Base-by-base conservation (phyloP, 92 coral and sea anemone genomes). In the Diadumene lineata region DNA sequence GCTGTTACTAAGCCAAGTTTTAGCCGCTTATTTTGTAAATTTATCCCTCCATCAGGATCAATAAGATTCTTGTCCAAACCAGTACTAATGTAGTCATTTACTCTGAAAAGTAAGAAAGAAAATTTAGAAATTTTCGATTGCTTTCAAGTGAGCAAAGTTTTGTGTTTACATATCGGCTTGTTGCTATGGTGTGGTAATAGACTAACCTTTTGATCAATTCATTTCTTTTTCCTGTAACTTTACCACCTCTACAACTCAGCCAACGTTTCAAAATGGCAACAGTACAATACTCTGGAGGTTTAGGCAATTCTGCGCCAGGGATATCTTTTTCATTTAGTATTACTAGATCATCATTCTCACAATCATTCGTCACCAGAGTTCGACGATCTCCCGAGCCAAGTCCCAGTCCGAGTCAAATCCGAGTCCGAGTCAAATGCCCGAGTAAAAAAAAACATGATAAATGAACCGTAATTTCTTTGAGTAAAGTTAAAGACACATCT, bases 1-100 rank as follows among this genome's bases (percentile, higher is more conserved):
- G 64, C 86, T 56, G 66, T 79, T 68, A 55, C 56, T 33, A 77
- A 66, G 61, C 84, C 84, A 64, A 77, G 81, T 66, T 31, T 66
- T 57, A 64, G 19, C 25, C 75, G 70, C 69, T 86, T 86, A 26
- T 81, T 86, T 25, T 56, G 77, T 25, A 86, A 0, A 70, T 80
- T 81, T 10, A 48, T 64, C 50, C 86, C 86, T 34, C 80, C 73
- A 50, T 84, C 89, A 26, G 84, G 84, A 60, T 79, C 89, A 27
- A 79, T 81, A 58, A 79, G 38, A 38, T 68, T 66, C 10, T 61
- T 27, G n/a, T 69, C 65, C 22, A 84, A 6, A 7, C 84, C 85
- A 73, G 30, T 73, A 31, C 50, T 69, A 43, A 84, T 84, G 68
- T 79, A 79, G 58, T 79, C 81, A 72, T 84, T 79, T 33, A 79